Conservation (phyloP, 2,888 invertebrate species). For the Trichacis sp. region DNA sequence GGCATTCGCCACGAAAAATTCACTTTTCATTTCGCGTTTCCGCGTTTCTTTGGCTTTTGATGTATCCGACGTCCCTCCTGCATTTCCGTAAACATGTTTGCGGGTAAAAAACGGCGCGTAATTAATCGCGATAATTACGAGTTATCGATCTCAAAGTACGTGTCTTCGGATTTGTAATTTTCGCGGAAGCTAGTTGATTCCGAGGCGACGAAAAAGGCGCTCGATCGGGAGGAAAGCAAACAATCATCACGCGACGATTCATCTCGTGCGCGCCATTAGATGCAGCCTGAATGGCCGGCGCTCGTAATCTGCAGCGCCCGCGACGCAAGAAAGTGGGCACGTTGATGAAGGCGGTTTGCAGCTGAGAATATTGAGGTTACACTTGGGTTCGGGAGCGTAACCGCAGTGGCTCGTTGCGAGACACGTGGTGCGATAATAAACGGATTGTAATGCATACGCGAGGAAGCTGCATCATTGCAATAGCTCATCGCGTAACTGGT, state of each 20-base stretch:
- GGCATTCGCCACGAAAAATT: neutral
- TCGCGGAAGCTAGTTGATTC: too few relatives aligned
- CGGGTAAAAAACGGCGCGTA: neutral
- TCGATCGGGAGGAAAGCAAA: constrained; percentile 3
- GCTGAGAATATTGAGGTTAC: constrained; percentile 37
- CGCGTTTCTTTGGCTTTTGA: neutral
- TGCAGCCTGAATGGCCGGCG: constrained; percentile 16
- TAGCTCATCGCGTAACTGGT: constrained; percentile 23
- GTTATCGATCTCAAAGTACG: too few relatives aligned
- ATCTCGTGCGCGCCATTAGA: constrained; percentile 23
- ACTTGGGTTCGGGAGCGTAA: constrained; percentile 32
- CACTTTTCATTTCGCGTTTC: neutral
- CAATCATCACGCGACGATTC: constrained; percentile 25
- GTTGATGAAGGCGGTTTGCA: constrained; percentile 27
- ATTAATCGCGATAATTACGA: too few relatives aligned
- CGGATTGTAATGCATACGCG: constrained; percentile 34
- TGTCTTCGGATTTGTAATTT: too few relatives aligned
- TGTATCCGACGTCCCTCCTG: too few relatives aligned
- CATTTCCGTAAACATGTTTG: too few relatives aligned
- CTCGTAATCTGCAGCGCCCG: constrained; percentile 22
- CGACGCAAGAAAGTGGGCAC: constrained; percentile 24
- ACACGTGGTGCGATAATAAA: constrained; percentile 29
- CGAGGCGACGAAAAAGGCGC: too few relatives aligned
- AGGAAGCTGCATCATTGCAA: constrained; percentile 25
- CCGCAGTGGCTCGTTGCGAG: constrained; percentile 31